A percentile compares a stretch with the other conserved stretches of the same genome.
phyloP scores from a whole-genome alignment of 2,888 invertebrate species.

The Phaonia tiefii region DNA sequence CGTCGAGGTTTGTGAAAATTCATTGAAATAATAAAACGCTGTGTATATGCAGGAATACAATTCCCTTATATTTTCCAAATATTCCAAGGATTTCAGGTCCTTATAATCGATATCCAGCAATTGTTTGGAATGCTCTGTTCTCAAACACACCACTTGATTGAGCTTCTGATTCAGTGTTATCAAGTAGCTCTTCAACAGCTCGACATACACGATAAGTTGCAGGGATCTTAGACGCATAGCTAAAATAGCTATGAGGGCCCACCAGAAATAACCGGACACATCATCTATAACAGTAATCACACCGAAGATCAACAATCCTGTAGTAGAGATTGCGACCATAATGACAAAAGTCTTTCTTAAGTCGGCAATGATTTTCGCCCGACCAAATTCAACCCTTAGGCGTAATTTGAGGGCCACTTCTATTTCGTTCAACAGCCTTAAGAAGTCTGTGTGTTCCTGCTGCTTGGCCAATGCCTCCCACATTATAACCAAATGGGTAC shows the following conservation, averaged over 20 bases:
- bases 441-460: slow-evolving; percentile 57
- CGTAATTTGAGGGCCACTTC: slow-evolving; percentile 57
- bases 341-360: not conserved
- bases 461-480: slow-evolving; percentile 59
- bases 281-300: not conserved
- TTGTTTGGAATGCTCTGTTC: slow-evolving; percentile 40
- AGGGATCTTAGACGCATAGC: slow-evolving; percentile 60
- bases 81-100: slow-evolving; percentile 48
- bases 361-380: not conserved
- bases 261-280: slow-evolving; percentile 38
- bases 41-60: slow-evolving; percentile 58
- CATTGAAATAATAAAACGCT: slow-evolving; percentile 61
- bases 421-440: slow-evolving; percentile 48
- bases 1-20: slow-evolving; percentile 67
- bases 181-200: slow-evolving; percentile 44
- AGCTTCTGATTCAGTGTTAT: slow-evolving; percentile 56
- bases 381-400: slow-evolving; percentile 39
- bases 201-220: slow-evolving; percentile 58
- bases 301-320: slow-evolving; percentile 30
- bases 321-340: slow-evolving; percentile 12
- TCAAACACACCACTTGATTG: slow-evolving; percentile 63
- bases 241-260: slow-evolving; percentile 55
- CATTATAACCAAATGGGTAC: slow-evolving; percentile 61
- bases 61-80: slow-evolving; percentile 58
- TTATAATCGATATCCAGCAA: slow-evolving; percentile 62